Conservation (phyloP, 1,140 invertebrate genomes). For the Pachyrhynchus sulphureomaculatus region DNA sequence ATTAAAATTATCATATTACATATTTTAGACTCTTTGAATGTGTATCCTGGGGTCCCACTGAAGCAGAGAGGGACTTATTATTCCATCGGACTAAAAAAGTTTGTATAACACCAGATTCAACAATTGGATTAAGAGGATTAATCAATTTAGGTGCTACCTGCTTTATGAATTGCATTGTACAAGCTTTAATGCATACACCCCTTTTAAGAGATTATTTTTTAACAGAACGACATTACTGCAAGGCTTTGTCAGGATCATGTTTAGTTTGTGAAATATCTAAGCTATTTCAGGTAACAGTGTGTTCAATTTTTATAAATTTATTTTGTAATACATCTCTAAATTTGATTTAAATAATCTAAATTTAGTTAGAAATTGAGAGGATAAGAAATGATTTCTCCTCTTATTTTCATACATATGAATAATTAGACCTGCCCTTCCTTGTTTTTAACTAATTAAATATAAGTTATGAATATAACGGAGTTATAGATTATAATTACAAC, state of each 20-base stretch:
- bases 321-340: too few relatives aligned
- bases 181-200: conserved; percentile 92
- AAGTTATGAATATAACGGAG: too few relatives aligned
- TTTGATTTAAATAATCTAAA: too few relatives aligned
- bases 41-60: conserved; percentile 73
- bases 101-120: conserved; percentile 77
- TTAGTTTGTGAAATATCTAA: conserved; percentile 91
- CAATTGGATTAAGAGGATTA: conserved; percentile 86
- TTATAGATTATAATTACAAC: too few relatives aligned
- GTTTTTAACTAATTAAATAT: too few relatives aligned
- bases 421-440: too few relatives aligned
- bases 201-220: conserved; percentile 94
- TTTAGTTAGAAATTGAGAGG: too few relatives aligned
- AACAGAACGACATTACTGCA: conserved; percentile 86
- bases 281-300: conserved; percentile 72
- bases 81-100: conserved; percentile 72
- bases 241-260: conserved; percentile 68
- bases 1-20: too few relatives aligned
- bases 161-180: conserved; percentile 98
- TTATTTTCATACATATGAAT: too few relatives aligned
- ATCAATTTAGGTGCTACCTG: conserved; percentile 98
- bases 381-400: too few relatives aligned
- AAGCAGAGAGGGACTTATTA: conserved; percentile 69
- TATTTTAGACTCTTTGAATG: conserved; percentile 46
- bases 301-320: too few relatives aligned